Conservation (phyloP, 2,888 invertebrate species). For the Atethmia centrago region DNA sequence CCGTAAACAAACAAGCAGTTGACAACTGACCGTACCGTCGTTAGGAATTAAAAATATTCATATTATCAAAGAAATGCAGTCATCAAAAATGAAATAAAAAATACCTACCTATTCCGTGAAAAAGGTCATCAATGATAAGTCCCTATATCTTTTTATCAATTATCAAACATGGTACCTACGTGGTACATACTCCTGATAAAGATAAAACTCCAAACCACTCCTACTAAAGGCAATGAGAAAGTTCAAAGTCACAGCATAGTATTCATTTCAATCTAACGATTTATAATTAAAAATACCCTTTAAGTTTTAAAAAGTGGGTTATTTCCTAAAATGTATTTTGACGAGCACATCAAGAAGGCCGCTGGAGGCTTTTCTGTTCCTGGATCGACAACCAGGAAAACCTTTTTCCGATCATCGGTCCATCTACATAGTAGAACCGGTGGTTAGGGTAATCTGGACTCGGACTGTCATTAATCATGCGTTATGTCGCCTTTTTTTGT, state of each 20-base stretch:
- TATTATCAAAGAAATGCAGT: background rate
- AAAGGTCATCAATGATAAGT: constrained; percentile 19
- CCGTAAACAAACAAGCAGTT: too few species aligned
- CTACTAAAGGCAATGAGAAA: constrained; percentile 22
- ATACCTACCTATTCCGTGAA: background rate
- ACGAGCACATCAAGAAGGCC: background rate
- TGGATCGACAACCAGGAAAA: background rate
- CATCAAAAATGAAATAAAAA: background rate
- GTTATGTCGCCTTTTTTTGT: too few species aligned
- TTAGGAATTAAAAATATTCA: background rate
- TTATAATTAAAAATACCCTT: too few species aligned
- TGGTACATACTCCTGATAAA: constrained; percentile 10
- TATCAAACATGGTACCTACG: constrained; percentile 18
- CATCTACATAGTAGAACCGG: too few species aligned
- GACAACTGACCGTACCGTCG: background rate
- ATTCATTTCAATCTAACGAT: background rate
- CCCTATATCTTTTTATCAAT: constrained; percentile 33
- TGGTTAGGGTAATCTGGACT: background rate
- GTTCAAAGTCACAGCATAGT: constrained; percentile 11
- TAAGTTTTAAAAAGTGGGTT: background rate
- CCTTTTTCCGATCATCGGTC: background rate
- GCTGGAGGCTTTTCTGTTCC: background rate
- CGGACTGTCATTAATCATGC: background rate
- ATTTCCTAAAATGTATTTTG: background rate
- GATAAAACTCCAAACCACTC: constrained; percentile 26